Evolutionary conservation across 2,888 invertebrate species (phyloP).

Genomic region (Girardia tigrina): DNA sequence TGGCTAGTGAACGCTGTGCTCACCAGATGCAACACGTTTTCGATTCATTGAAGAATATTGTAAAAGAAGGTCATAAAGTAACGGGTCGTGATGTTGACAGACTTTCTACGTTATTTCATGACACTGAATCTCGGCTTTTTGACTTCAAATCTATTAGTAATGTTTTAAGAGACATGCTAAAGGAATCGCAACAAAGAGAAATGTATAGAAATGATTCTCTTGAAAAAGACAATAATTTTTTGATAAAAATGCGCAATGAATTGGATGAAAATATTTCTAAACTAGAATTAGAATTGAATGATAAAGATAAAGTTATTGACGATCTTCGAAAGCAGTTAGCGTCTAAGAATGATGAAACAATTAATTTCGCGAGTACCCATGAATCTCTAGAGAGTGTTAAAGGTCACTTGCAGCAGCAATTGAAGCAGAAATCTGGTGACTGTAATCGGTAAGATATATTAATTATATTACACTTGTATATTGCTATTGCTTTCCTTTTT

Average conservation of each 20-base stretch:
- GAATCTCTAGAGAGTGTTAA: slow-evolving; percentile 44
- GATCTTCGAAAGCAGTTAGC: slow-evolving; percentile 26
- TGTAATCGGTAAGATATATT: slow-evolving; percentile 44
- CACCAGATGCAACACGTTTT: slow-evolving; percentile 23
- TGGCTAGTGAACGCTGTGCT: slow-evolving; percentile 29
- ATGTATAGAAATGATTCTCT: neutral
- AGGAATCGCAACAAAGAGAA: neutral
- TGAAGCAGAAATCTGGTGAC: slow-evolving; percentile 47
- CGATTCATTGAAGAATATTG: neutral
- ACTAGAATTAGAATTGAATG: slow-evolving; percentile 4
- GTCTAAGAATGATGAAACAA: slow-evolving; percentile 20
- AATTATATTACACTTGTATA: no score
- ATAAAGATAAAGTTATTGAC: slow-evolving; percentile 8
- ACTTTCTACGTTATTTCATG: neutral
- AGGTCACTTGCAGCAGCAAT: slow-evolving; percentile 48
- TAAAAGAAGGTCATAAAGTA: neutral
- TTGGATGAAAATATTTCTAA: neutral
- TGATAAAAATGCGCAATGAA: neutral
- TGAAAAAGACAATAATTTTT: neutral
- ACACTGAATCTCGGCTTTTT: neutral
- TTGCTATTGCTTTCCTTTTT: no score
- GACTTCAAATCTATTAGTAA: neutral
- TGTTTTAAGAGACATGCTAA: neutral
- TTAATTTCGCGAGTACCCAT: slow-evolving; percentile 16
- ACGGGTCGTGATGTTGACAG: neutral